A percentile compares a stretch with the other conserved stretches of the same genome.
These are phyloP conservation scores for Microtus richardsoni DNA, from an alignment of 2,113 vertebrate genomes.

Conservation along the genomic window DNA sequence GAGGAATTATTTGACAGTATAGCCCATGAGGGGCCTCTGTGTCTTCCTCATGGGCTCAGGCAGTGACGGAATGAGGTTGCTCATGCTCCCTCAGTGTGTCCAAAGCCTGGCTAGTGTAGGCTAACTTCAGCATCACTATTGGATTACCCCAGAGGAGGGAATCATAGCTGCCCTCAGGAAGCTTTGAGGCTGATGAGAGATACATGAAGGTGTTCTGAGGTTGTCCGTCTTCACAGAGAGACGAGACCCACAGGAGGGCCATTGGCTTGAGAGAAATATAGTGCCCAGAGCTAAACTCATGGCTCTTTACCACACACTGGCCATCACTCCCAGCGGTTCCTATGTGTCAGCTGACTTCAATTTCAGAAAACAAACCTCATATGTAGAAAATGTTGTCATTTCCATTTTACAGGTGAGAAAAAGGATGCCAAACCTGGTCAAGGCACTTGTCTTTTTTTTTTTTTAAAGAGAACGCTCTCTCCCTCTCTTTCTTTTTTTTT, in stretches of 20 bases:
- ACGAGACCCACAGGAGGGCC: neutral
- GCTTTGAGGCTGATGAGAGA: too few relatives aligned
- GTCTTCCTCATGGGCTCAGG: neutral
- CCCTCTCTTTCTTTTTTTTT: too few relatives aligned
- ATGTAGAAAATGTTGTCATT: neutral
- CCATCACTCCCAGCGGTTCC: neutral
- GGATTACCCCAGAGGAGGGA: neutral
- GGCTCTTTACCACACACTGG: rapidly evolving
- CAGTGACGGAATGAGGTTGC: neutral
- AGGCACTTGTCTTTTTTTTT: neutral
- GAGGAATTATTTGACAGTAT: neutral
- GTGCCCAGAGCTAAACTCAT: neutral
- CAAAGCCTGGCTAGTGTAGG: neutral
- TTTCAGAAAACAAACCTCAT: neutral
- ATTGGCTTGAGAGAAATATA: neutral
- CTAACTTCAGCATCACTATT: neutral
- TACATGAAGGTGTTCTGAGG: neutral
- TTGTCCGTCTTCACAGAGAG: neutral
- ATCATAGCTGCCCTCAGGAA: neutral
- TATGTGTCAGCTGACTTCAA: neutral
- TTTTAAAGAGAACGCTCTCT: too few relatives aligned
- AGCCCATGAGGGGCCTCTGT: neutral
- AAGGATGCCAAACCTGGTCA: neutral
- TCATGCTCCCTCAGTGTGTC: neutral
- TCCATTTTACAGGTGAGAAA: neutral